Evolutionary conservation across 1,140 invertebrate genomes (phyloP), one percentile per base, ranked within the genome.

Genomic region (Drosophila repleta): DNA sequence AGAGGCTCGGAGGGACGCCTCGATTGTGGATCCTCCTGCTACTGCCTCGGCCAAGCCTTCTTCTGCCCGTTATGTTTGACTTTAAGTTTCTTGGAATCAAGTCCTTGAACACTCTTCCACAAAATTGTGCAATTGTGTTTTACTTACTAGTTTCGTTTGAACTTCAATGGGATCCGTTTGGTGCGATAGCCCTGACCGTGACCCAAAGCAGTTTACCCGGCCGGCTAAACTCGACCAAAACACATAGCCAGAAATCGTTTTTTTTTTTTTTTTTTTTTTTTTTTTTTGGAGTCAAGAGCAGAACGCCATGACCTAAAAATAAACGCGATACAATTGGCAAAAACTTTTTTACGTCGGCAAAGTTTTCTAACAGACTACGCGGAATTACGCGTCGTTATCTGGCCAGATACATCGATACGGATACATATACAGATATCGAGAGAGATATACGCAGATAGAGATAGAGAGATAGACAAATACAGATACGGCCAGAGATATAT

Each of bases 301-400:
- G 79, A 77, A 85, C 82, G 82, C 81, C 81, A 87, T 87, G 78
- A 71, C 74, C 81, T 75, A 85, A 81, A 85, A 85, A 85, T 85
- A 85, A 75, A 77, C 65, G 67, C 72, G 60, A 76, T 37, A 60
- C 58, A 73, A 69, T 69, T 75, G 64, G 55, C 55, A 66, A 49
- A 13, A 35, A 11, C 21, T 41, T 65, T 71, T 79, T 84, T 72
- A 78, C 80, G 80, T 72, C 73, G 69, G 62, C 70, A 84, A 77
- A 80, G 76, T 80, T 84, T 51, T 74, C 52, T 39, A 76, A 63
- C 81, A 85, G 81, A 84, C 81, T 79, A 74, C 69, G 79, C 70
- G 70, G 65, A 74, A 74, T 69, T 65, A 66, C 76, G 74, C 78
- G 84, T 63, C 85, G 79, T 75, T 75, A 82, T 71, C 64, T 70